Percentiles rank a stretch among this genome's conserved stretches.
Evolutionary conservation across 1,140 invertebrate genomes (phyloP).

Genomic region (Palaemon carinicauda): DNA sequence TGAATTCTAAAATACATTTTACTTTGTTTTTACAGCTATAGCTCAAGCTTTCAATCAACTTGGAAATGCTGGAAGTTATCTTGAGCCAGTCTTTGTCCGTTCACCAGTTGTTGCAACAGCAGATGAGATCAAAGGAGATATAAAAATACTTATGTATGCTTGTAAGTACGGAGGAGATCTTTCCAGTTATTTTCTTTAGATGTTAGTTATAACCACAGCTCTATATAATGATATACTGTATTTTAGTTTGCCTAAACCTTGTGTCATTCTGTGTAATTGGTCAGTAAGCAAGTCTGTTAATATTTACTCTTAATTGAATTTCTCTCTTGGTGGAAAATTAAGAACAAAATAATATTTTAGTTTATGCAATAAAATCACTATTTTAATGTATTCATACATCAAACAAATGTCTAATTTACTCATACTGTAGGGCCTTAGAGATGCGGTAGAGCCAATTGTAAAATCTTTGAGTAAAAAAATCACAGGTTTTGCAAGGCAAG

Average conservation of each 20-base stretch:
- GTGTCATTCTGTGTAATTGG: too few relatives aligned
- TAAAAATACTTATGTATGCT: slow-evolving; percentile 20
- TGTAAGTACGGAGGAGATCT: neutral
- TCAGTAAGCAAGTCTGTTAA: too few relatives aligned
- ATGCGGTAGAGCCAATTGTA: too few relatives aligned
- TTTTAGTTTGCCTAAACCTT: neutral
- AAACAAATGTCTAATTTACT: too few relatives aligned
- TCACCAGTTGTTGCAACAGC: neutral
- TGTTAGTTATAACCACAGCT: neutral
- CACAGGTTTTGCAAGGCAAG: too few relatives aligned
- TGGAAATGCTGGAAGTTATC: slow-evolving; percentile 39
- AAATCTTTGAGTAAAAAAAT: too few relatives aligned
- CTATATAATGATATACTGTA: neutral
- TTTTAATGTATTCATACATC: too few relatives aligned
- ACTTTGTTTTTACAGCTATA: slow-evolving; percentile 7
- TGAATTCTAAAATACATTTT: neutral
- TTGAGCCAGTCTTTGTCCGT: slow-evolving; percentile 34
- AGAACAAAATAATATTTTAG: too few relatives aligned
- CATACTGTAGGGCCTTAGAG: too few relatives aligned
- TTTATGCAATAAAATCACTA: too few relatives aligned
- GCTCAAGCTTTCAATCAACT: slow-evolving; percentile 32
- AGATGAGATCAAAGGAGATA: slow-evolving; percentile 26
- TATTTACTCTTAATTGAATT: too few relatives aligned
- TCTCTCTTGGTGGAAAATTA: too few relatives aligned
- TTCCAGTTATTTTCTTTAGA: neutral